phyloP scores from a whole-genome alignment of 2,797 vertebrate species.

The Hyperoplus lanceolatus region DNA sequence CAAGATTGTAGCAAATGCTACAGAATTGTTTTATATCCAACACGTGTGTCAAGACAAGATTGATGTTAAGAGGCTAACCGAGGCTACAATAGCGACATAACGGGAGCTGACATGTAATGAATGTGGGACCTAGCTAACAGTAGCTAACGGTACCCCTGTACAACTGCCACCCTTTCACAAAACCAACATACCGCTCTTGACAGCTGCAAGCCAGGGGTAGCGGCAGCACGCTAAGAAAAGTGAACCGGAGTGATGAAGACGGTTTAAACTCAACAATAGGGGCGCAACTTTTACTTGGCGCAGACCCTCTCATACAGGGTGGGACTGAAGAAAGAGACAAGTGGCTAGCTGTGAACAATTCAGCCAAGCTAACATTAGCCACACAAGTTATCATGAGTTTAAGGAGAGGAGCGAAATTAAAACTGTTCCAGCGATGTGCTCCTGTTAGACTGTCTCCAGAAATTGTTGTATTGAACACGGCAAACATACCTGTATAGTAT shows the following conservation, averaged over 20 bases:
- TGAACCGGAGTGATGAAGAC: neutral
- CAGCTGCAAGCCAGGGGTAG: neutral
- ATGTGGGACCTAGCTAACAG: constrained; percentile 3
- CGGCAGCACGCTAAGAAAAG: neutral
- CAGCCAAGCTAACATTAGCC: constrained; percentile 59
- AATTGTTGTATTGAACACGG: fast-evolving
- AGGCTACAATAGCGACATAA: neutral
- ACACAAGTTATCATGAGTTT: constrained; percentile 48
- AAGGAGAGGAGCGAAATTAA: neutral
- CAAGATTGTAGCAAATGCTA: neutral
- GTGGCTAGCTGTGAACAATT: constrained; percentile 63
- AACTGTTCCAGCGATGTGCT: neutral
- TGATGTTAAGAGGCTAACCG: neutral
- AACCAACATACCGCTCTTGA: neutral
- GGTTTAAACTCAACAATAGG: neutral
- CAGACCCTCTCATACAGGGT: constrained; percentile 57
- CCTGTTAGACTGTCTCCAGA: neutral
- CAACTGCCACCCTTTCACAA: neutral
- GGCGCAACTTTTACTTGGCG: constrained; percentile 37
- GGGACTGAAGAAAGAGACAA: constrained; percentile 60
- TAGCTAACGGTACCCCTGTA: neutral
- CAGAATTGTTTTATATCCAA: neutral
- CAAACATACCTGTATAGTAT: constrained; percentile 61
- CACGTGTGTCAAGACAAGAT: neutral
- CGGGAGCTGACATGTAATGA: neutral